Base-by-base conservation (phyloP, 2,113 vertebrate genomes). In the Garra rufa region DNA sequence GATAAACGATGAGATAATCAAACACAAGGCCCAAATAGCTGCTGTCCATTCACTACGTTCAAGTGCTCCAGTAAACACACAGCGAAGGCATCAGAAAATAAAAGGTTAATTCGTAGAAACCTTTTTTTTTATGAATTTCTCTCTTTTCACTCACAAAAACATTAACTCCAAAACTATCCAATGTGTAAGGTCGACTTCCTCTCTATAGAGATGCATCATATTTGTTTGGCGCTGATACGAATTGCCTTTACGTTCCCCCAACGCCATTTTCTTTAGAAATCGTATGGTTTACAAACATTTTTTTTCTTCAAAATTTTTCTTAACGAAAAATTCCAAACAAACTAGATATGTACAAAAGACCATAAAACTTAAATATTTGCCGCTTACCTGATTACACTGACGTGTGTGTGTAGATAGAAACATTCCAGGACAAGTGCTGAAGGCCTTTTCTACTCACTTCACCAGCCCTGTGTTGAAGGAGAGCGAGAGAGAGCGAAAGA, bases 401-500 rank as follows among this genome's bases (percentile, higher is more conserved):
- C 61, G 79, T 79, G 79, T 71, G 48, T 50, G 77, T 44, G 28
- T 67, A 83, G 75, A 86, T 55, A 69, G 82, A 87, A 46, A 65
- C 81, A 44, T 59, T 87, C 79, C 85, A 81, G 77, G 65, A 59
- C 81, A 80, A 81, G 87, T 86, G 81, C 86, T 21, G 87, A 91
- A 86, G 85, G 90, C 91, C 91, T 93, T 55, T 82, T 82, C 80
- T 69, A 9, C 80, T 82, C 80, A 70, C 80, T 82, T 82, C 77
- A 87, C 90, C 89, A 87, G 88, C 89, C 91, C 90, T 93, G 90
- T 91, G 63, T 84, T 92, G 82, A 90, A 88, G 90, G 88, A 91
- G 90, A 93, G 88, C 91, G 87, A 91, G 88, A 92, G 86, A 91
- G 87, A n/a, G n/a, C n/a, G n/a, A n/a, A n/a, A 91, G 84, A 91